Evolutionary conservation across 2,797 vertebrate species (phyloP), one percentile per base, ranked within the genome.

Genomic region (Microctenopoma stevenorrisi): DNA sequence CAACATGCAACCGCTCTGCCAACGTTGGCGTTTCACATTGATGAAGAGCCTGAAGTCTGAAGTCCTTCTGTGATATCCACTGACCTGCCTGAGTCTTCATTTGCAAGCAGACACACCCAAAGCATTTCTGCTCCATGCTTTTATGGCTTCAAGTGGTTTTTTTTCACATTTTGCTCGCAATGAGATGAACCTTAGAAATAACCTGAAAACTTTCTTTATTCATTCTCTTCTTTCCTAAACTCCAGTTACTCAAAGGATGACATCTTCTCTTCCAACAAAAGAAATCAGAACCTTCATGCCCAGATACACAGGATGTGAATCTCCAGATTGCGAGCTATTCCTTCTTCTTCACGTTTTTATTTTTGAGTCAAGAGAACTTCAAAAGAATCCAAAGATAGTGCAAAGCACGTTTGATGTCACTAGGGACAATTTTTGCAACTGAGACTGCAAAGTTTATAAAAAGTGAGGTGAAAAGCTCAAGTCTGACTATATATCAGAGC

Each of bases 321-420:
- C 59, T 68, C 51, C 61, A 81, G 71, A 76, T 69, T 64, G 49
- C 40, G 3, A 49, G 42, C 62, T 86, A 76, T 81, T 77, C 79
- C 62, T 75, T 63, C 64, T 54, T 33, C 30, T 33, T 33, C 8
- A 35, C 33, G 33, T 35, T 35, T 72, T 82, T 74, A 63, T 76
- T 61, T 50, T 79, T 42, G 60, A 73, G 68, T 79, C 18, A 44
- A 82, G 78, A 40, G 68, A 85, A 85, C 88, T 89, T 92, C 88
- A 93, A 90, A 91, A 83, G 65, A 72, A 64, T 64, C 67, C 49
- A 47, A 72, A 74, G 70, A 60, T 68, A 71, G 62, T 72, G 68
- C 77, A 73, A 82, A 79, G 76, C 71, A 81, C 37, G 79, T 80
- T 86, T 91, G 89, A 90, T 90, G 86, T 89, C 85, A 84, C 78